These are phyloP conservation scores for Chauna torquata DNA, from an alignment of 2,113 vertebrate species.

Conservation along the genomic window DNA sequence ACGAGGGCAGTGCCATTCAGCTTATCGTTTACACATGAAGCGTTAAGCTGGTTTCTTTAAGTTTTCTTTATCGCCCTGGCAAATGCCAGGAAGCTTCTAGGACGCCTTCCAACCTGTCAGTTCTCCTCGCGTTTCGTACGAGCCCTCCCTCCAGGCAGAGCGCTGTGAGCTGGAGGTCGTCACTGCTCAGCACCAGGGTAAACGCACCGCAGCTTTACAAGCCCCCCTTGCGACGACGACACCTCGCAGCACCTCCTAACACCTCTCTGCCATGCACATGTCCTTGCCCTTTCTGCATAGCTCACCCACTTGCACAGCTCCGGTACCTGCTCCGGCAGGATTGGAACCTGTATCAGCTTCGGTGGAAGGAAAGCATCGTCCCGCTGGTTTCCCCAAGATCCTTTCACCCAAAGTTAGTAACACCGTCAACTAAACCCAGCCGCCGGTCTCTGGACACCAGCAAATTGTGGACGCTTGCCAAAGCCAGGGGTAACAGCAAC, in stretches of 20 bases:
- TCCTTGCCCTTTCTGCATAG: not conserved
- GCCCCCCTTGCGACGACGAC: no score
- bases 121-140: accelerated
- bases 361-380: accelerated
- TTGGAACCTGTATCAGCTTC: not conserved
- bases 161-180: not conserved
- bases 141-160: not conserved
- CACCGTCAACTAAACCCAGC: not conserved
- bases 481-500: not conserved
- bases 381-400: not conserved
- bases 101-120: not conserved
- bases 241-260: not conserved
- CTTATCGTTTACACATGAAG: not conserved
- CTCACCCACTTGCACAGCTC: not conserved
- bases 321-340: not conserved
- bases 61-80: not conserved
- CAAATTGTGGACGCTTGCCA: not conserved
- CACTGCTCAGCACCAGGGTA: not conserved
- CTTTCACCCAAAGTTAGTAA: no score
- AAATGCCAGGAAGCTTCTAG: not conserved
- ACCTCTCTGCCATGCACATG: no score
- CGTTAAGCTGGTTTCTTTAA: not conserved
- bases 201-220: not conserved
- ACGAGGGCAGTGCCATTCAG: accelerated
- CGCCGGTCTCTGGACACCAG: not conserved